A percentile compares a stretch with the other conserved stretches of the same genome.
Evolutionary conservation across 1,140 invertebrate species (phyloP).

Genomic region (Drosophila oshimai): DNA sequence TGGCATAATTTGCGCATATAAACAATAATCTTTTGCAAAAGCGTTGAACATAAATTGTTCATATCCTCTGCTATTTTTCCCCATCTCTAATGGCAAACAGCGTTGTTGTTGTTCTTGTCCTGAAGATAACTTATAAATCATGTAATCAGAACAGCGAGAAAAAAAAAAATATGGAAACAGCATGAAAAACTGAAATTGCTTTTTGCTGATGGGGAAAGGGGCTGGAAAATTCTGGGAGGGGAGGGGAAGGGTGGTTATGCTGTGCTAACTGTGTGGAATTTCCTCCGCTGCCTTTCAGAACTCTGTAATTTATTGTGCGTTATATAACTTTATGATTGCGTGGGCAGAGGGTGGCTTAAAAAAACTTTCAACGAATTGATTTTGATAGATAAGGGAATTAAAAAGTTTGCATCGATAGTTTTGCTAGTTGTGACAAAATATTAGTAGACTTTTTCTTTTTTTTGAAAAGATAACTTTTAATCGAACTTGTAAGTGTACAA

Average conservation of each 20-base stretch:
- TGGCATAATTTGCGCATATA: conserved; percentile 72
- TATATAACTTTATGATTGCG: conserved; percentile 75
- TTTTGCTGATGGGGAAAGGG: conserved; percentile 22
- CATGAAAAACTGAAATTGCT: conserved; percentile 79
- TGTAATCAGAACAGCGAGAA: conserved; percentile 67
- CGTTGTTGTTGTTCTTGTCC: conserved; percentile 37
- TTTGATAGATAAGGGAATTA: conserved; percentile 44
- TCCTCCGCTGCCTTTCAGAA: conserved; percentile 51
- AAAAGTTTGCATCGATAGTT: conserved; percentile 10
- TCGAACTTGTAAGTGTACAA: no score
- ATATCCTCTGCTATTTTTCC: conserved; percentile 22
- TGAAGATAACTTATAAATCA: conserved; percentile 81
- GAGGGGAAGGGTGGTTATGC: not conserved
- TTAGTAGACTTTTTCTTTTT: no score
- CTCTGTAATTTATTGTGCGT: conserved; percentile 80
- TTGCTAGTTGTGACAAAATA: not conserved
- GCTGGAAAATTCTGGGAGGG: not conserved
- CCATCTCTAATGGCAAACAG: conserved; percentile 43
- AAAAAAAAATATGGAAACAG: conserved; percentile 39
- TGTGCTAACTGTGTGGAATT: conserved; percentile 52
- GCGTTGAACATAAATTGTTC: conserved; percentile 65
- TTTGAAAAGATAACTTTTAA: no score
- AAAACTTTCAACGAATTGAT: conserved; percentile 49
- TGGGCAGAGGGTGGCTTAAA: conserved; percentile 34
- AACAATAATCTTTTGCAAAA: conserved; percentile 75